Evolutionary conservation across 92 coral and sea anemone genomes (phyloP), one percentile per base, ranked within the genome.

Genomic region (Metridium senile): DNA sequence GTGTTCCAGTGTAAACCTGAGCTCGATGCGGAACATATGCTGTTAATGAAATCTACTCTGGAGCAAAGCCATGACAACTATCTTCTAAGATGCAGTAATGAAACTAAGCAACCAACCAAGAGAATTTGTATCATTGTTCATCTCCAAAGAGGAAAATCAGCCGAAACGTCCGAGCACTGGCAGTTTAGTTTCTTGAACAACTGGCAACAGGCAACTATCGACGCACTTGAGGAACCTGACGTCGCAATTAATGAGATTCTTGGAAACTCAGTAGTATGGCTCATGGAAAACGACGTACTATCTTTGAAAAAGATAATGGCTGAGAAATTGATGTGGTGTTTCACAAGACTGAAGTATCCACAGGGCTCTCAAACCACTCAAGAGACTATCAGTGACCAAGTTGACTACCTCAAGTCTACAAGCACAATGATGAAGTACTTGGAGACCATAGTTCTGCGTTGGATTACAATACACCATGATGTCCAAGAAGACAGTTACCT

Each of bases 1-100:
- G 51, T 82, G 23, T 72, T 82, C 18, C 86, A 82, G 54, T 82
- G 86, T 62, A 65, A 71, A 53, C 82, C 80, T 28, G 71, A 75
- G 21, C 31, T 82, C 52, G 86, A 82, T 68, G 86, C 71, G n/a
- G 64, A 62, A 13, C 71, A 81, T 62, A 61, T 81, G 54, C 27
- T 52, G 9, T 45, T 81, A 31, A 76, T 69, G 64, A 62, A 52
- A 33, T 71, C 79, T 11, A 73, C 66, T 4, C 49, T 73, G 9
- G 85, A 81, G 74, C 72, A 81, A 39, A 8, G 67, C n/a, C 65
- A 76, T 51, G 68, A 43, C 23, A 56, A 32, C 28, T 76, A 66
- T 64, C 62, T 49, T 25, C 67, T 11, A 45, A 35, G 64, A 11
- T 58, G 76, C 43, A 2, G 9, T 0, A 47, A 73, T 25, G 33